Percentiles rank a stretch among this genome's conserved stretches.
phyloP scores from a whole-genome alignment of 2,888 invertebrate species.

The Euzetes globulus region DNA sequence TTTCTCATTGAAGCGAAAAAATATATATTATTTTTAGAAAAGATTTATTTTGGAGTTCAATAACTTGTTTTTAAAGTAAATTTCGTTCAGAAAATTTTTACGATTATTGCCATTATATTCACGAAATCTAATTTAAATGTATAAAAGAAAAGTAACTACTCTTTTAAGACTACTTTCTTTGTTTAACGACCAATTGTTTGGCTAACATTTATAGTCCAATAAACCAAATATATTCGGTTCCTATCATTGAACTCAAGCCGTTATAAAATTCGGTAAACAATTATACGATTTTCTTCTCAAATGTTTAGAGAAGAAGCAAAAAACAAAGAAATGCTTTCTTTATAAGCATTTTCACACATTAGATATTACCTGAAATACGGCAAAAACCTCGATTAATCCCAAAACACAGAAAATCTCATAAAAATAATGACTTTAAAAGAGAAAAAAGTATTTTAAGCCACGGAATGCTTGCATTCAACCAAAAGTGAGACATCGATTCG shows the following conservation, averaged over 20 bases:
- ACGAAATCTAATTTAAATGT: neutral
- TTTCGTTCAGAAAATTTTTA: neutral
- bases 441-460: too few species aligned
- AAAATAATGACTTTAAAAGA: too few species aligned
- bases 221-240: neutral
- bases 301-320: neutral
- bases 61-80: neutral
- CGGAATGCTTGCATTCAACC: too few species aligned
- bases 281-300: neutral
- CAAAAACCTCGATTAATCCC: neutral
- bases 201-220: neutral
- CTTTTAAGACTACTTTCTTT: too few species aligned
- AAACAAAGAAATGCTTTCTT: neutral
- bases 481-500: too few species aligned
- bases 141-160: too few species aligned
- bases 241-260: neutral
- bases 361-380: neutral
- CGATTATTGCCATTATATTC: neutral
- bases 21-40: neutral
- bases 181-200: neutral
- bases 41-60: slow-evolving; percentile 3
- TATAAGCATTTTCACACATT: neutral
- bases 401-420: too few species aligned
- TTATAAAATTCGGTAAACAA: too few species aligned
- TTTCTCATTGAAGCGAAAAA: slow-evolving; percentile 1